Percentiles rank a stretch among this genome's conserved stretches.
Evolutionary conservation across 1,140 invertebrate genomes (phyloP).

Genomic region (Lepidurus apus): DNA sequence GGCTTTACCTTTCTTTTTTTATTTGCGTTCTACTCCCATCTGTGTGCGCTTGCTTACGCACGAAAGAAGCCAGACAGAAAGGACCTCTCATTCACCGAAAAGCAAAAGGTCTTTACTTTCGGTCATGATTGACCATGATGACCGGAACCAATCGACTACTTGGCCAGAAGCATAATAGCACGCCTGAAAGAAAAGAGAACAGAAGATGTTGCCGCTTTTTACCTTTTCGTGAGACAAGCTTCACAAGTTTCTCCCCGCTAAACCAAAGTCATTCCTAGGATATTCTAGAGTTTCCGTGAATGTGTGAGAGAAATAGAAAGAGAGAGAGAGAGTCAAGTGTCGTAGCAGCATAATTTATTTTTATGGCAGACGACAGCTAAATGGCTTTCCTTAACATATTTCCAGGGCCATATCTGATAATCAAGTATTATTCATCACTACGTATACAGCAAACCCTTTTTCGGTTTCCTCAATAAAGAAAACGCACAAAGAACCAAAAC

Average conservation of each 20-base stretch:
- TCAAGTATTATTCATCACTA: background rate
- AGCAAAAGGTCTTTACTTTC: background rate
- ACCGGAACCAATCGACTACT: background rate
- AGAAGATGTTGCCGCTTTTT: background rate
- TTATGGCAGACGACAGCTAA: background rate
- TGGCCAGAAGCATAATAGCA: conserved; percentile 9
- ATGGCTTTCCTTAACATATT: background rate
- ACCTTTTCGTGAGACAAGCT: background rate
- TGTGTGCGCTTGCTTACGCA: background rate
- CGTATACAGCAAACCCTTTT: background rate
- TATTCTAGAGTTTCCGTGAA: background rate
- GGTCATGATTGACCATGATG: background rate
- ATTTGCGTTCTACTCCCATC: background rate
- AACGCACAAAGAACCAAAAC: background rate
- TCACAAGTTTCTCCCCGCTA: background rate
- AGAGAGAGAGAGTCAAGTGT: background rate
- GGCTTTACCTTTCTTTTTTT: background rate
- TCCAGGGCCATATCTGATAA: background rate
- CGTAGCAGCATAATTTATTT: background rate
- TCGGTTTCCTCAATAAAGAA: background rate
- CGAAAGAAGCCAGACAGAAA: background rate
- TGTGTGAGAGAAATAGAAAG: background rate
- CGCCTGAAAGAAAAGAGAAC: background rate
- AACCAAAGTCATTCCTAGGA: background rate
- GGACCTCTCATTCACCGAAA: background rate